phyloP scores from a whole-genome alignment of 2,888 invertebrate genomes.

The Plebejus anna region DNA sequence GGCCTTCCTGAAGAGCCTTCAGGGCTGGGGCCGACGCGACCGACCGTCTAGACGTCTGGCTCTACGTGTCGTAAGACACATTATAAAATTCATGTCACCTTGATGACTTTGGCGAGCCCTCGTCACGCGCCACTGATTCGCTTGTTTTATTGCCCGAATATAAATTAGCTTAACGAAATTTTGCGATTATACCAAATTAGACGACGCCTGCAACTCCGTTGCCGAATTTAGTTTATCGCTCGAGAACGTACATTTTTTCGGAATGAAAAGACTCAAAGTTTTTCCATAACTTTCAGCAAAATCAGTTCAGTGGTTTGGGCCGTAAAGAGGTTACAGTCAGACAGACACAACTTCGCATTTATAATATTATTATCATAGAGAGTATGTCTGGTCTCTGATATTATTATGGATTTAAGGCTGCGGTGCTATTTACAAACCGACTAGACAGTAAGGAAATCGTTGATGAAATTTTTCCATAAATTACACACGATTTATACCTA shows the following conservation, averaged over 20 bases:
- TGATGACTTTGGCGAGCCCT: slow-evolving; percentile 39
- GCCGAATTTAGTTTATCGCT: too few species aligned
- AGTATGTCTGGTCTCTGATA: too few species aligned
- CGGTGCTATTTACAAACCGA: neutral
- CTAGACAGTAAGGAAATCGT: neutral
- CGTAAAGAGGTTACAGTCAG: too few species aligned
- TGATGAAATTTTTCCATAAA: neutral
- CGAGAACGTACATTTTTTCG: too few species aligned
- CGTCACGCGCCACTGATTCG: slow-evolving; percentile 32
- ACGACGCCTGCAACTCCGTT: too few species aligned
- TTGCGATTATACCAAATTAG: neutral
- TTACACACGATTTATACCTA: neutral
- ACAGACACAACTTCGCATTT: too few species aligned
- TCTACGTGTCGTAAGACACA: slow-evolving; percentile 46
- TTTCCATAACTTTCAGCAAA: too few species aligned
- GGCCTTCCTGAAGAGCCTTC: slow-evolving; percentile 66
- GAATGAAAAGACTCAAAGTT: too few species aligned
- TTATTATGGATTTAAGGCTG: neutral
- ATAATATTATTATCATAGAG: too few species aligned
- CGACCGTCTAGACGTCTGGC: slow-evolving; percentile 68
- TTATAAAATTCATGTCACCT: slow-evolving; percentile 43
- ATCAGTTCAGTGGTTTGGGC: too few species aligned
- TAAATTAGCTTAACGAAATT: slow-evolving; percentile 9
- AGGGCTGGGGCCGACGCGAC: slow-evolving; percentile 57
- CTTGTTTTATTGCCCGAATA: neutral